Evolutionary conservation across 2,797 vertebrate species (phyloP).

Genomic region (Xenops minutus): DNA sequence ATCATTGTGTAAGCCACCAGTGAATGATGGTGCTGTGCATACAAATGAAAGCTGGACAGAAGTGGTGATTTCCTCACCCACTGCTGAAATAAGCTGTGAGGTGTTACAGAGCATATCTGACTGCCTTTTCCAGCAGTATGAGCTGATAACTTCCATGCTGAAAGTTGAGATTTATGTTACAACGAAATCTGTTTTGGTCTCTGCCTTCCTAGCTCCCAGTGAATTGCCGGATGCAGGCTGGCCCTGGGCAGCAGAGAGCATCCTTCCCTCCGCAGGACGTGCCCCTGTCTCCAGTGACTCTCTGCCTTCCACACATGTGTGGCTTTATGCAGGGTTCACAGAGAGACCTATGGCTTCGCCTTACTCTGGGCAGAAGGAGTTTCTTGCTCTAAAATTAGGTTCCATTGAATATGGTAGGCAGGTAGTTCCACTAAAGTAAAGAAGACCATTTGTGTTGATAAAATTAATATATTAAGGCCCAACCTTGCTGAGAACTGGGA

Average conservation of each 20-base stretch:
- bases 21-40: background rate
- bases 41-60: background rate
- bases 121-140: background rate
- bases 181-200: background rate
- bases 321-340: background rate
- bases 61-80: background rate
- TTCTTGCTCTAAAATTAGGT: background rate
- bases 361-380: background rate
- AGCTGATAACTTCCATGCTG: background rate
- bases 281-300: background rate
- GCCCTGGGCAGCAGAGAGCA: background rate
- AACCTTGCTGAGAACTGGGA: background rate
- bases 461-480: background rate
- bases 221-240: background rate
- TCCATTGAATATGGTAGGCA: background rate
- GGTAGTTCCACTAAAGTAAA: background rate
- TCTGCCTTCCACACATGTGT: background rate
- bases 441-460: background rate
- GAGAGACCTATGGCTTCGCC: background rate
- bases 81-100: background rate
- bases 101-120: background rate
- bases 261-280: background rate
- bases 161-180: background rate
- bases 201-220: fast-evolving
- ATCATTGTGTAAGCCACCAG: fast-evolving